Conservation (phyloP, 2,888 invertebrate species). For the Seira musarum region DNA sequence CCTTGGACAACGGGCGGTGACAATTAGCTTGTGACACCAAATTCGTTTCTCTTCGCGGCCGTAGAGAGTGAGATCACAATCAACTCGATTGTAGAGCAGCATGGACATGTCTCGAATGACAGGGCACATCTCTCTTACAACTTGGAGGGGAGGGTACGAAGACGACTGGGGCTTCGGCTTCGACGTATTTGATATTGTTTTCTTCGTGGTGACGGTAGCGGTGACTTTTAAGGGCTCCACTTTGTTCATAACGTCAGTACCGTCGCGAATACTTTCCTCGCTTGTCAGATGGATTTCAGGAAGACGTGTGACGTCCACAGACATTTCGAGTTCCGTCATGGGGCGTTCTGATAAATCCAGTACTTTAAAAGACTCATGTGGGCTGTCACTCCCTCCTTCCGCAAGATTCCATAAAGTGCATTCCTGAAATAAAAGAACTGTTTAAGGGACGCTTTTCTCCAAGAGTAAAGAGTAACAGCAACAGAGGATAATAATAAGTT, state of each 20-base stretch:
- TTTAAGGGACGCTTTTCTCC: no score
- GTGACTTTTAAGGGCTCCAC: no score
- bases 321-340: no score
- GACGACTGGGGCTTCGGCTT: no score
- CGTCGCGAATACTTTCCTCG: no score
- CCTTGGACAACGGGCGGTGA: conserved; percentile 73
- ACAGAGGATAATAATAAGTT: no score
- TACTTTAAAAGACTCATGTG: conserved; percentile 24
- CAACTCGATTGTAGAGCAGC: conserved; percentile 22
- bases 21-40: conserved; percentile 73
- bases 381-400: background rate
- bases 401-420: conserved; percentile 53
- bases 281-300: no score
- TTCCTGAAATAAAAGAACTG: conserved; percentile 28
- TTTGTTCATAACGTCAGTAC: no score
- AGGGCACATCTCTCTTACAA: conserved; percentile 6
- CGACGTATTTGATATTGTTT: no score
- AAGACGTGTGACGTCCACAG: no score
- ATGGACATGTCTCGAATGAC: conserved; percentile 34
- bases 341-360: conserved; percentile 19
- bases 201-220: no score
- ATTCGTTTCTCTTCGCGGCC: conserved; percentile 72
- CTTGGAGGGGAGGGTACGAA: background rate
- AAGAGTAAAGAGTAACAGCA: no score
- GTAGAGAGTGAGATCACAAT: conserved; percentile 72